A percentile compares a stretch with the other conserved stretches of the same genome.
These are phyloP conservation scores for Acrobasis suavella DNA, from an alignment of 2,888 invertebrate species.

Conservation along the genomic window DNA sequence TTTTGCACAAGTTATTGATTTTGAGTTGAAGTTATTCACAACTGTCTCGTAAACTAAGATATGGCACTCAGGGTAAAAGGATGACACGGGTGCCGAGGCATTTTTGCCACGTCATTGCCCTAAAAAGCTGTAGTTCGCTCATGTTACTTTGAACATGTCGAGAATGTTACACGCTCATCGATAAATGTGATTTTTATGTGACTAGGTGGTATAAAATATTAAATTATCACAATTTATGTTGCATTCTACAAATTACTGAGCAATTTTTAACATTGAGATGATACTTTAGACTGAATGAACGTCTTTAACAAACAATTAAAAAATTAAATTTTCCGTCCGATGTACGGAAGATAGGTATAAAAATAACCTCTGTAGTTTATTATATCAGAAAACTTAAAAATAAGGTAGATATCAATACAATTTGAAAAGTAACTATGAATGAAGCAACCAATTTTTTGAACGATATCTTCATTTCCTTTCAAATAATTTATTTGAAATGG, in stretches of 20 bases:
- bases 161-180: neutral
- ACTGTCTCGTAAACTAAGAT: neutral
- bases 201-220: neutral
- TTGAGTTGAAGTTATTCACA: neutral
- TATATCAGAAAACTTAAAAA: neutral
- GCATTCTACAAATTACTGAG: too few species aligned
- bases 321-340: too few species aligned
- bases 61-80: conserved; percentile 1
- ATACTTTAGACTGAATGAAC: too few species aligned
- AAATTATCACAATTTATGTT: neutral
- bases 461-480: too few species aligned
- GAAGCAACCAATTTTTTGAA: too few species aligned
- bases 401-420: neutral
- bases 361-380: too few species aligned
- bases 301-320: neutral
- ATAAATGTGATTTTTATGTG: neutral
- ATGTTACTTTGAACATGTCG: conserved; percentile 25
- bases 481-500: too few species aligned
- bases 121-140: conserved; percentile 12
- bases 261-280: too few species aligned
- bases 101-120: conserved; percentile 2
- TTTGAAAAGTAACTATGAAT: neutral
- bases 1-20: neutral
- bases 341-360: too few species aligned
- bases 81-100: conserved; percentile 1